Conservation (phyloP, 2,113 vertebrate genomes). For the Nannospalax galili region DNA sequence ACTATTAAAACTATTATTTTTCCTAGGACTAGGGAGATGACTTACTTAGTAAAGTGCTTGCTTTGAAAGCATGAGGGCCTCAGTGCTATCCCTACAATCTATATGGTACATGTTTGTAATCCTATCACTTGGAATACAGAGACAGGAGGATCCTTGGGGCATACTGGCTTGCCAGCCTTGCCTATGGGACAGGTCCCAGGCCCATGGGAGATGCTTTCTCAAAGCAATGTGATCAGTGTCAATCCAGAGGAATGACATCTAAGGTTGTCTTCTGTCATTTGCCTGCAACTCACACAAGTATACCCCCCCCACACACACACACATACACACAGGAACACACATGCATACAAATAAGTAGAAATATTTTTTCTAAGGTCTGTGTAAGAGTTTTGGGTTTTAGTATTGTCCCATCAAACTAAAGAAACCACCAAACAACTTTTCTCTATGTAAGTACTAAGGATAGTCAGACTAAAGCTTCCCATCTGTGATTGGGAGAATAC, state of each 20-base stretch:
- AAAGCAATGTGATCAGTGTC: background rate
- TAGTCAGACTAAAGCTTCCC: background rate
- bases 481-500: background rate
- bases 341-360: background rate
- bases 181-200: background rate
- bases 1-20: background rate
- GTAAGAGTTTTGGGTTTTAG: background rate
- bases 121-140: background rate
- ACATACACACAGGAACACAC: background rate
- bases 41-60: background rate
- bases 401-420: background rate
- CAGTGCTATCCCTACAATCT: background rate
- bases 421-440: background rate
- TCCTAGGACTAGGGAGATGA: background rate
- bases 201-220: background rate
- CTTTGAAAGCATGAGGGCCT: background rate
- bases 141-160: background rate
- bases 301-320: no score
- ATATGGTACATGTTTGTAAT: background rate
- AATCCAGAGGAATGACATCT: background rate
- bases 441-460: background rate
- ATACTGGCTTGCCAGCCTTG: background rate
- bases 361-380: background rate
- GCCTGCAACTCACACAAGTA: no score
- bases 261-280: background rate